A percentile compares a stretch with the other conserved stretches of the same genome.
Conservation (phyloP, 2,797 vertebrate genomes). For the Taenioides sp. region DNA sequence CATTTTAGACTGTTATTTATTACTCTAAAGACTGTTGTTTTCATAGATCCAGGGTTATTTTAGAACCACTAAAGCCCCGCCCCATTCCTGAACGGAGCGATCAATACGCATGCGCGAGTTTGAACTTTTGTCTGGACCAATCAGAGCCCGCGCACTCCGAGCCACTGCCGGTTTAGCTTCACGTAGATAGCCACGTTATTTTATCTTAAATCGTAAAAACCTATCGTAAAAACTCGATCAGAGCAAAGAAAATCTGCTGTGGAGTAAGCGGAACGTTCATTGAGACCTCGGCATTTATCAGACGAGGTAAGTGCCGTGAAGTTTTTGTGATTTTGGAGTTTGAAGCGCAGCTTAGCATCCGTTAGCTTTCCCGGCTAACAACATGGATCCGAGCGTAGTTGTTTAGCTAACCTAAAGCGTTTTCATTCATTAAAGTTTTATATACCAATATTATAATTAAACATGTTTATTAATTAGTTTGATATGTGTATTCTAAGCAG, state of each 20-base stretch:
- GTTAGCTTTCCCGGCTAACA: conserved; percentile 21
- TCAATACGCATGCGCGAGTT: conserved; percentile 59
- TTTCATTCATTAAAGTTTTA: not conserved
- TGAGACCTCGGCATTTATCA: not conserved
- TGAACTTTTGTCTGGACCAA: conserved; percentile 66
- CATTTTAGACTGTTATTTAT: too few species aligned
- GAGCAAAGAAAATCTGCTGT: rapidly evolving
- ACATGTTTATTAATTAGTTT: not conserved
- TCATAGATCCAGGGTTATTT: too few species aligned
- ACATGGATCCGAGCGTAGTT: conserved; percentile 35
- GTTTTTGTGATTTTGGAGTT: not conserved
- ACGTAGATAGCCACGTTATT: conserved; percentile 19
- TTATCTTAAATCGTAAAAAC: not conserved
- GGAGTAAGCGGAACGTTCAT: not conserved
- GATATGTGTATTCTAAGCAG: not conserved
- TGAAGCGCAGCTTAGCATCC: not conserved
- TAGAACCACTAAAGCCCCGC: not conserved
- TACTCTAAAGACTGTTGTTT: too few species aligned
- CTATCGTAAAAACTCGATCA: not conserved
- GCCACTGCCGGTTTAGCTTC: conserved; percentile 14
- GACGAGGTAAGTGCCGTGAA: conserved; percentile 54
- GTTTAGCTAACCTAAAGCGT: not conserved
- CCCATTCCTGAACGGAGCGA: conserved; percentile 41
- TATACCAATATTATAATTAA: not conserved
- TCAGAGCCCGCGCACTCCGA: conserved; percentile 25